Evolutionary conservation across 1,140 invertebrate species (phyloP), one percentile per base, ranked within the genome.

Genomic region (Drosophila obscura): DNA sequence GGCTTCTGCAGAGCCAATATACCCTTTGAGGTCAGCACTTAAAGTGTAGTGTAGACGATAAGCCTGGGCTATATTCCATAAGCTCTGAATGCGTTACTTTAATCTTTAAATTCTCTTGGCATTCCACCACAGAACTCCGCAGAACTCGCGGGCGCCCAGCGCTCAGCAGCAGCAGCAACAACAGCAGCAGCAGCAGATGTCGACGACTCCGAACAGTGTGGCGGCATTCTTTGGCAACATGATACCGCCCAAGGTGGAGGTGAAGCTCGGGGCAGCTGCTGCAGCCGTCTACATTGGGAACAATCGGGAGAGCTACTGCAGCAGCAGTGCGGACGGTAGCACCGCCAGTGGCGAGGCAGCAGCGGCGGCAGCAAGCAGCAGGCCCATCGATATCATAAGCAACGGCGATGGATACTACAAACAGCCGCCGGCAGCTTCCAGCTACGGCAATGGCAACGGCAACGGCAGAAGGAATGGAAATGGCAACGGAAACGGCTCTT

Each of bases 191-290:
- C 44, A 63, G 44, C 66, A 72, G 46, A 46, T 67, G 57, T 68
- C 88, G 8, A 76, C 78, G n/a, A 85, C 83, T 5, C 82, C 87
- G 1, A 77, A 67, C 35, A 91, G 75, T 62, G 90, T 91, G 8
- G 80, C 82, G 19, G 80, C 87, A 24, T 91, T 91, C 44, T 92
- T 92, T 78, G 91, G 91, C 31, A 91, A 91, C 44, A 71, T 92
- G 73, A 90, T 92, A 44, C 91, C 91, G 41, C 22, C 81, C 16
- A 92, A 90, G 45, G 91, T 92, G n/a, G 91, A 92, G 59, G 91
- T 90, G 6, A 87, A 85, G 35, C 24, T 92, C 52, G 89, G 90
- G 7, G 67, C 52, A 9, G 39, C 77, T 9, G 60, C 48, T 1
- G 67, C 56, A 13, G 31, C 77, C 5, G 60, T 48, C 1, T 89